phyloP scores from a whole-genome alignment of 2,797 vertebrate species.

The Valencia hispanica region DNA sequence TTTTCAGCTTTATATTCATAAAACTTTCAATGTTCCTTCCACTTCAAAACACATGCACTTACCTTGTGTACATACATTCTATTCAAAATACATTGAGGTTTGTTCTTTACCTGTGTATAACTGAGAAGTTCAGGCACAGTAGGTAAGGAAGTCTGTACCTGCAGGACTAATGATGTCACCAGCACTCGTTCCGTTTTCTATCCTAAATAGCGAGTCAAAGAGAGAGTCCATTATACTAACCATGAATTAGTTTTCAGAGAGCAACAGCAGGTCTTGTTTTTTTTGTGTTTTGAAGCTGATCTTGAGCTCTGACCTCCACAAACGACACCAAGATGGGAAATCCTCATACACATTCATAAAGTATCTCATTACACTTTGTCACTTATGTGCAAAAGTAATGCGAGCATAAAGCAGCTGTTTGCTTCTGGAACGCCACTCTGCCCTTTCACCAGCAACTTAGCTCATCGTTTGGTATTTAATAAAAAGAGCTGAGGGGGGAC shows the following conservation, averaged over 20 bases:
- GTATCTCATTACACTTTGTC: constrained; percentile 40
- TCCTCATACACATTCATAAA: constrained; percentile 13
- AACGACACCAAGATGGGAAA: constrained; percentile 8
- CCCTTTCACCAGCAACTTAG: constrained; percentile 61
- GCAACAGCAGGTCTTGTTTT: neutral
- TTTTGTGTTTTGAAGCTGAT: constrained; percentile 5
- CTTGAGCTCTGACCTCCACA: constrained; percentile 31
- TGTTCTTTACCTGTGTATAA: neutral
- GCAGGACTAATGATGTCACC: neutral
- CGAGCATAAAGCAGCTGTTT: constrained; percentile 37
- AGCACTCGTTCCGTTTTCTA: neutral
- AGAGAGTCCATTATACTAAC: neutral
- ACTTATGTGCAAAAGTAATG: constrained; percentile 16
- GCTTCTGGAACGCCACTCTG: constrained; percentile 37
- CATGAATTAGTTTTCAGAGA: neutral
- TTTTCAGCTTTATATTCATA: neutral
- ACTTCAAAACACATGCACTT: neutral
- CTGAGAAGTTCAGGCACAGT: too few relatives aligned
- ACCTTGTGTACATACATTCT: neutral
- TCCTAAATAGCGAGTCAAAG: neutral
- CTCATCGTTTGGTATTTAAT: constrained; percentile 68
- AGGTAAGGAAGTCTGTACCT: neutral
- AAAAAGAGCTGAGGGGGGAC: constrained; percentile 31
- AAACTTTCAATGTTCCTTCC: neutral
- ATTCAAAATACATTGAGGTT: neutral